Conservation (phyloP, 2,888 invertebrate species). For the Drosophila ochracea region DNA sequence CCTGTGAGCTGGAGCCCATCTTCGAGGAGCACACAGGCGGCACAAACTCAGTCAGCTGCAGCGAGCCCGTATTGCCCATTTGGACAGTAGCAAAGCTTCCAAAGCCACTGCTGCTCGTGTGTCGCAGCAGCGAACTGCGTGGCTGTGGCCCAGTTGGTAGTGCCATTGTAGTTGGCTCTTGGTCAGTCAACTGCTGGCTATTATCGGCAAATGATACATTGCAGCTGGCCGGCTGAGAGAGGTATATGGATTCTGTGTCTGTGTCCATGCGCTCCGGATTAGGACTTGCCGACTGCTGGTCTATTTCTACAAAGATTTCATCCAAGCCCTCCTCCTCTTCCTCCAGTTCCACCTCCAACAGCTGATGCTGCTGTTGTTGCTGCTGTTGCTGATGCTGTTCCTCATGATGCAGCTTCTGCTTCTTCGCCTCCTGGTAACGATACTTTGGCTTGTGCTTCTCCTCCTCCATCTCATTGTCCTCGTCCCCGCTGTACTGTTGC, state of each 20-base stretch:
- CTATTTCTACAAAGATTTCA: constrained; percentile 61
- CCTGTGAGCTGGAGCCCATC: constrained; percentile 49
- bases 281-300: constrained; percentile 38
- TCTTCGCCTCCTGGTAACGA: not conserved
- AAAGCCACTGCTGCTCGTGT: constrained; percentile 61
- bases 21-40: constrained; percentile 81
- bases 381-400: not conserved
- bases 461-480: not conserved
- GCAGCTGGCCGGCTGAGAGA: constrained; percentile 66
- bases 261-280: constrained; percentile 27
- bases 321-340: constrained; percentile 42
- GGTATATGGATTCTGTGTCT: constrained; percentile 59
- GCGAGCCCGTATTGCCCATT: constrained; percentile 33
- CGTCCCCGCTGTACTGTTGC: constrained; percentile 7
- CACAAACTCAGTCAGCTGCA: constrained; percentile 62
- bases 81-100: constrained; percentile 52
- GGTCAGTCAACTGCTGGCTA: not conserved
- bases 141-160: constrained; percentile 69
- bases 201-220: constrained; percentile 51
- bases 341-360: not conserved
- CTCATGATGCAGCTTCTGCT: not conserved
- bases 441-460: not conserved
- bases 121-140: constrained; percentile 58
- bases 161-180: not conserved
- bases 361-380: not conserved